Conservation (phyloP, 2,797 vertebrate species). For the Synaphobranchus kaupii region DNA sequence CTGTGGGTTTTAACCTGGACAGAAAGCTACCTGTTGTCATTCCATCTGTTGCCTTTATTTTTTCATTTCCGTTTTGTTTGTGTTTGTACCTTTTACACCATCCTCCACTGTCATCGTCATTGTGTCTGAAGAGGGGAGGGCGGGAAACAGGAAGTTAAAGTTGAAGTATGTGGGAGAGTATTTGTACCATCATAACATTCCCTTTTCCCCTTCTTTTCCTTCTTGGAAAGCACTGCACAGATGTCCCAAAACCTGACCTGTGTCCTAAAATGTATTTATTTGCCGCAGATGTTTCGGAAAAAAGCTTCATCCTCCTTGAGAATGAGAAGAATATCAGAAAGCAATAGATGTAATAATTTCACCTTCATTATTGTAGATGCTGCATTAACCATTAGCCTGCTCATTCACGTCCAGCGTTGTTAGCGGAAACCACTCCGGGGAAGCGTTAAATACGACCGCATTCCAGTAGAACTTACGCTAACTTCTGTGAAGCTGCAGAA, state of each 20-base stretch:
- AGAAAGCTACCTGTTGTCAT: constrained; percentile 26
- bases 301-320: constrained; percentile 79
- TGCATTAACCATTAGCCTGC: constrained; percentile 47
- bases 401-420: constrained; percentile 53
- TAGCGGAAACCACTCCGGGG: constrained; percentile 58
- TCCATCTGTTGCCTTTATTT: constrained; percentile 26
- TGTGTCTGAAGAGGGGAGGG: constrained; percentile 43
- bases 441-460: background rate
- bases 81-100: constrained; percentile 9
- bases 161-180: constrained; percentile 50
- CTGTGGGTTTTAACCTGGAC: background rate
- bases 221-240: constrained; percentile 27
- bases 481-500: background rate
- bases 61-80: background rate
- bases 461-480: background rate
- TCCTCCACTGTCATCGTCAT: constrained; percentile 39
- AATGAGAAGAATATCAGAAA: constrained; percentile 79
- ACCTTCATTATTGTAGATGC: constrained; percentile 62
- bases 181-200: constrained; percentile 42
- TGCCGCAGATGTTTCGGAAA: constrained; percentile 79
- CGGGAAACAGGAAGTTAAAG: constrained; percentile 53
- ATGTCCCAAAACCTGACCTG: constrained; percentile 47
- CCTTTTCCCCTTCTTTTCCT: constrained; percentile 35
- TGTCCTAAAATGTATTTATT: constrained; percentile 57
- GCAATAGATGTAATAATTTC: constrained; percentile 73